Percentiles rank a stretch among this genome's conserved stretches.
Conservation (phyloP, 2,888 invertebrate species). For the Tetheella fluctuosa region DNA sequence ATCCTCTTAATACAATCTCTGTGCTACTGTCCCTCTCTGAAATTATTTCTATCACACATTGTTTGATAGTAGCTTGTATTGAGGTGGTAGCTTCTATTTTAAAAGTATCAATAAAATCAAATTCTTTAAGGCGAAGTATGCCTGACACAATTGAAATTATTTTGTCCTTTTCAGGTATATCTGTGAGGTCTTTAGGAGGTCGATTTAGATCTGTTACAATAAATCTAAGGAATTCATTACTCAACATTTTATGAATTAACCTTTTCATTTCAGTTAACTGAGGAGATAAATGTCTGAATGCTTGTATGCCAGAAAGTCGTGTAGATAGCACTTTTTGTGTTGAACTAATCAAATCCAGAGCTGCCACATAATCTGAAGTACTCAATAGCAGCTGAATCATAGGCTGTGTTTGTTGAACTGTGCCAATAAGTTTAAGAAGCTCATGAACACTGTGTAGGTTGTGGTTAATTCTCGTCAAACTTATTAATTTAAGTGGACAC, state of each 20-base stretch:
- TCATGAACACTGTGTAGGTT: constrained; percentile 88
- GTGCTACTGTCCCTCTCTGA: constrained; percentile 74
- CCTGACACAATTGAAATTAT: constrained; percentile 95
- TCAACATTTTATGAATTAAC: constrained; percentile 98
- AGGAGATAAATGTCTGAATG: constrained; percentile 97
- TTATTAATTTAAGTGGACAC: constrained; percentile 91
- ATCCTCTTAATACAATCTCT: constrained; percentile 76
- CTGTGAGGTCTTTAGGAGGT: constrained; percentile 84
- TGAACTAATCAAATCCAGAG: constrained; percentile 97
- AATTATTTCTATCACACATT: constrained; percentile 90
- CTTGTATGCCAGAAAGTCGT: constrained; percentile 95
- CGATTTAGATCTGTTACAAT: constrained; percentile 96
- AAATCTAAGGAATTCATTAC: constrained; percentile 96
- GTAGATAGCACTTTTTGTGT: constrained; percentile 97
- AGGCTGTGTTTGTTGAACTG: constrained; percentile 98
- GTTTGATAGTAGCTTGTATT: constrained; percentile 94
- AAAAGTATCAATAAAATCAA: constrained; percentile 93
- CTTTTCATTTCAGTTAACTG: constrained; percentile 98
- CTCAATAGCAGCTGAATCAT: constrained; percentile 97
- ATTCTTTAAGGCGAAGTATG: constrained; percentile 93
- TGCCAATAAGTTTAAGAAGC: constrained; percentile 94
- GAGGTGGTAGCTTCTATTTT: constrained; percentile 95
- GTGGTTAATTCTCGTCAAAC: constrained; percentile 86
- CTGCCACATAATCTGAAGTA: constrained; percentile 98
- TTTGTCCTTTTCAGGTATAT: constrained; percentile 92